Percentiles rank a stretch among this genome's conserved stretches.
phyloP scores from a whole-genome alignment of 2,888 invertebrate species.

The Oscheius myriophilus region DNA sequence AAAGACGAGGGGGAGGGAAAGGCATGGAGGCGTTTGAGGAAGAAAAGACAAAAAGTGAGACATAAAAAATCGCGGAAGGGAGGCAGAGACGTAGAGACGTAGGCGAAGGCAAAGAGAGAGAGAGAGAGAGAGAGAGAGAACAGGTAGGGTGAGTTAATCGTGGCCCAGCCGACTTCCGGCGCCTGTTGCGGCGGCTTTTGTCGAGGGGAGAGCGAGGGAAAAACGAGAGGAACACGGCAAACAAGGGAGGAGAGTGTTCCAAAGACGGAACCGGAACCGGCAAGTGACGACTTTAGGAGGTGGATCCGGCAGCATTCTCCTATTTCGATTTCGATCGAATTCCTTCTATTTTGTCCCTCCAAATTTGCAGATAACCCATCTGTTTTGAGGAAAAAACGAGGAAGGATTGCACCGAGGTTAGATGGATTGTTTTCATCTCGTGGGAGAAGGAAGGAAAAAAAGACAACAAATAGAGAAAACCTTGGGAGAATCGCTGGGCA shows the following conservation, averaged over 20 bases:
- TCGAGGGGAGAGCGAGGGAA: conserved; percentile 4
- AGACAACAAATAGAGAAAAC: too few relatives aligned
- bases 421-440: too few relatives aligned
- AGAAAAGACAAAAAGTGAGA: neutral
- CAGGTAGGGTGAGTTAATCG: neutral
- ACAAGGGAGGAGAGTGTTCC: conserved; percentile 11
- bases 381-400: too few relatives aligned
- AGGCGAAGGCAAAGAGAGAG: neutral
- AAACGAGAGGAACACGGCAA: conserved; percentile 29
- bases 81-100: neutral
- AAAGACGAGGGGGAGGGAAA: conserved; percentile 2
- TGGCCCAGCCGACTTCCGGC: neutral
- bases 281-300: too few relatives aligned
- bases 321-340: too few relatives aligned
- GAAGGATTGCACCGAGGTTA: too few relatives aligned
- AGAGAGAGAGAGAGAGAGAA: conserved; percentile 2
- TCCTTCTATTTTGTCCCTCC: too few relatives aligned
- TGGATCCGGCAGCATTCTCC: too few relatives aligned
- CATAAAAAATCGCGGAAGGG: neutral
- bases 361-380: too few relatives aligned
- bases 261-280: conserved; percentile 4
- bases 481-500: too few relatives aligned
- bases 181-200: neutral
- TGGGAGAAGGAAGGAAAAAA: too few relatives aligned
- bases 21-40: neutral